Conservation (phyloP, 1,140 invertebrate species). For the Drosophila arizonae region DNA sequence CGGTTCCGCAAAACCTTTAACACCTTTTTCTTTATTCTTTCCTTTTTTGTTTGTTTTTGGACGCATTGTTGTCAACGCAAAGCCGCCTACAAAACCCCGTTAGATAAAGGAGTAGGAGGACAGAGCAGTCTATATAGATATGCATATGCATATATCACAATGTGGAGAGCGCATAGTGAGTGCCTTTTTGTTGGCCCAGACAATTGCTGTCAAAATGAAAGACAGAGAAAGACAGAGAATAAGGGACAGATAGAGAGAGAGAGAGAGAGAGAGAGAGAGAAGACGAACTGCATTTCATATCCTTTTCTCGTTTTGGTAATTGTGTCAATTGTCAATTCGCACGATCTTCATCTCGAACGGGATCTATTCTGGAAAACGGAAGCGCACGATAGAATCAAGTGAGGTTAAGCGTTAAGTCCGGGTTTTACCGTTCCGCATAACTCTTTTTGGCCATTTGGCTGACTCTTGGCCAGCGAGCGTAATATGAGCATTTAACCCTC, state of each 20-base stretch:
- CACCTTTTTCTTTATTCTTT: conserved; percentile 57
- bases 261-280: conserved; percentile 10
- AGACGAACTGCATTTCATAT: conserved; percentile 25
- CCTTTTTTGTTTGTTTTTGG: background rate
- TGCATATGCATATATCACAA: background rate
- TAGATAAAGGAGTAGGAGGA: conserved; percentile 34
- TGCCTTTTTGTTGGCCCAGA: conserved; percentile 50
- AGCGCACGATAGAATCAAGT: conserved; percentile 48
- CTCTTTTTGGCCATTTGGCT: conserved; percentile 58
- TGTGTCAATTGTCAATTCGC: conserved; percentile 76
- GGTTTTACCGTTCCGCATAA: conserved; percentile 57
- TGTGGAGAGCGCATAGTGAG: conserved; percentile 6
- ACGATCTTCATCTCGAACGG: conserved; percentile 43
- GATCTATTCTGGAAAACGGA: conserved; percentile 20
- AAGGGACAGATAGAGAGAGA: background rate
- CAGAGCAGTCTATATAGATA: background rate
- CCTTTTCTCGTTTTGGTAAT: conserved; percentile 43
- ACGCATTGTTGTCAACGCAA: conserved; percentile 45
- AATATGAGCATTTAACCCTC: conserved; percentile 73
- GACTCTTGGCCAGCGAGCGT: conserved; percentile 65
- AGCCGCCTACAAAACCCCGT: conserved; percentile 74
- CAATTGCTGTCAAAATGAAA: conserved; percentile 70
- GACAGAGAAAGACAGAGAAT: background rate
- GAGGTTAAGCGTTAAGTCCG: conserved; percentile 27
- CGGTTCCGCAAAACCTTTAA: conserved; percentile 55